Evolutionary conservation across 2,888 invertebrate genomes (phyloP), one percentile per base, ranked within the genome.

Genomic region (Conomelus anceps): DNA sequence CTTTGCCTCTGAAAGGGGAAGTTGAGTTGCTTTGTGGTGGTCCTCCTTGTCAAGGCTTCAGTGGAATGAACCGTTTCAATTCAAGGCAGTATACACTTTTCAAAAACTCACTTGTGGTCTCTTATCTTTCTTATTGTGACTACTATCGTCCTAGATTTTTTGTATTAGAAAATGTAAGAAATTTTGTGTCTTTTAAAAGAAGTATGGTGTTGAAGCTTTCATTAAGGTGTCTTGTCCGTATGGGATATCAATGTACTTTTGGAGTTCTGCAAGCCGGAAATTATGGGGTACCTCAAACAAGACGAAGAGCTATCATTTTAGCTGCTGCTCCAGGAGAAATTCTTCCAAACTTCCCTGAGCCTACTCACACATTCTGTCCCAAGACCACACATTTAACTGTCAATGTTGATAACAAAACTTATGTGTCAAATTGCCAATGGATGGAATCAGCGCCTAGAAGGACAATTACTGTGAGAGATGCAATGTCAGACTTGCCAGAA

Each of bases 21-120:
- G 97, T 98, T 0, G 97, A 98, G 92, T 93, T 98, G 90, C 93
- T 98, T 29, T 97, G 97, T 92, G 98, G 98, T 13, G 98, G 98
- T 0, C 98, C 98, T 0, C 98, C 98, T 0, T 98, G 98, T 92
- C 98, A 98, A 93, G 98, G 98, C 3, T 98, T 98, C 93, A 97
- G 97, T 86, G 97, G 97, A 63, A 97, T 98, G 97, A 98, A 98
- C 93, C 94, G 97, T 88, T 98, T 98, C 93, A 97, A 97, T 93
- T 96, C 96, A 0, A 94, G 97, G 34, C 96, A 97, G 91, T 97
- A 97, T 93, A 97, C 97, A 0, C 94, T 96, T 91, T 97, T 98
- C 92, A 98, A 97, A 94, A 98, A 97, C 93, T 98, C 98, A 0
- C 94, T 98, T 20, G 96, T 98, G 22, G 96, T 96, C 0, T 96